These are phyloP conservation scores for Dolichomitus sp. DNA, from an alignment of 2,888 invertebrate genomes.

Conservation along the genomic window DNA sequence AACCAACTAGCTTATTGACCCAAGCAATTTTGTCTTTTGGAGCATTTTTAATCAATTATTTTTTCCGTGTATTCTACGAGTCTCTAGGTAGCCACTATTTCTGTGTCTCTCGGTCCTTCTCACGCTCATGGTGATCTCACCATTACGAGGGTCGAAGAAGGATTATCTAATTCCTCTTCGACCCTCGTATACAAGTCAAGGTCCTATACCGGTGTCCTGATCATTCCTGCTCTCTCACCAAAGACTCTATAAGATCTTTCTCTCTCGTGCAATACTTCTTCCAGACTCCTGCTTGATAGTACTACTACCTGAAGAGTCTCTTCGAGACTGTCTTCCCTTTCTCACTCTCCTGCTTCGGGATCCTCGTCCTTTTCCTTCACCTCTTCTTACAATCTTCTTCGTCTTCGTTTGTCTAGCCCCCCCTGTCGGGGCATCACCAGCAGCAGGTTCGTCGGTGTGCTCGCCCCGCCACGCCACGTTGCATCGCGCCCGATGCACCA, in stretches of 20 bases:
- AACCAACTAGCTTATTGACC: no score
- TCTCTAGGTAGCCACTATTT: slow-evolving; percentile 58
- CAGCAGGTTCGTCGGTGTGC: slow-evolving; percentile 64
- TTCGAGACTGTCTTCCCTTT: slow-evolving; percentile 62
- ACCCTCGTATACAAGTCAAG: slow-evolving; percentile 36
- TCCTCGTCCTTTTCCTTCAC: slow-evolving; percentile 47
- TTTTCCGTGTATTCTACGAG: no score
- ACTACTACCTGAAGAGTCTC: slow-evolving; percentile 47
- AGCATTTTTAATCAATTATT: no score
- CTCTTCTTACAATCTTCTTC: slow-evolving; percentile 33
- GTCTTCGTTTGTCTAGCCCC: slow-evolving; percentile 61
- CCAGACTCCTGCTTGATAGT: no score
- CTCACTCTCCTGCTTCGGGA: slow-evolving; percentile 51
- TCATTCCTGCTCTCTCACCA: no score
- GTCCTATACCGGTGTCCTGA: no score
- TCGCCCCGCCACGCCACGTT: slow-evolving; percentile 56
- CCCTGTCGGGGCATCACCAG: slow-evolving; percentile 63
- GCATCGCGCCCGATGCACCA: slow-evolving; percentile 66
- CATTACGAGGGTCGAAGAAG: no score
- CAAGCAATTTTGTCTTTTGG: no score
- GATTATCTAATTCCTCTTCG: slow-evolving; percentile 63
- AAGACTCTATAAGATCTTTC: no score
- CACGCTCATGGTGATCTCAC: slow-evolving; percentile 42
- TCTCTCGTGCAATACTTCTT: no score
- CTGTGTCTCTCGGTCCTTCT: slow-evolving; percentile 41